These are phyloP conservation scores for Oppia nitens DNA, from an alignment of 1,140 invertebrate species.

Conservation along the genomic window DNA sequence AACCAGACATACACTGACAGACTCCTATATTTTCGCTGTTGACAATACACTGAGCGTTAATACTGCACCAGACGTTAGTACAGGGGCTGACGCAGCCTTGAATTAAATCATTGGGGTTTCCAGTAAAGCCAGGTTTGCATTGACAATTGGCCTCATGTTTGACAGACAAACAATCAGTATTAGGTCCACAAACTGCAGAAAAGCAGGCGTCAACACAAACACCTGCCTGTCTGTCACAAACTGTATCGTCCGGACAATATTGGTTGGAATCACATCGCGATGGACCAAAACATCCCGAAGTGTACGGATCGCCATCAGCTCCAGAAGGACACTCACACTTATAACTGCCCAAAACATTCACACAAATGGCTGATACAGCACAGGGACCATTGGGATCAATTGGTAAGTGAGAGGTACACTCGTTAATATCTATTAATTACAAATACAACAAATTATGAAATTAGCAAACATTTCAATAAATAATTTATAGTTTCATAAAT, in stretches of 20 bases:
- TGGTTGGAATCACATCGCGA: slow-evolving; percentile 47
- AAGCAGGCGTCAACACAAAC: slow-evolving; percentile 45
- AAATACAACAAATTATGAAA: slow-evolving; percentile 19
- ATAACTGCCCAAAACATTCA: slow-evolving; percentile 60
- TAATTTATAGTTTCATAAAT: background rate
- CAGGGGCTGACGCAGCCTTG: slow-evolving; percentile 34
- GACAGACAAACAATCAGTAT: slow-evolving; percentile 69
- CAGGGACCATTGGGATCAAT: slow-evolving; percentile 42
- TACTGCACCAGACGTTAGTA: slow-evolving; percentile 55
- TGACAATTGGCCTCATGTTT: slow-evolving; percentile 73
- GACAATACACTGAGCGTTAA: slow-evolving; percentile 70
- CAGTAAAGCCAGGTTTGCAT: slow-evolving; percentile 53
- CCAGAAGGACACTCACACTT: slow-evolving; percentile 26
- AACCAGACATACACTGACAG: slow-evolving; percentile 67
- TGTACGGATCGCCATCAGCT: slow-evolving; percentile 34
- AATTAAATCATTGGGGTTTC: slow-evolving; percentile 21
- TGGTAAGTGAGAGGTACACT: slow-evolving; percentile 37
- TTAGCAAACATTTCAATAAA: slow-evolving; percentile 1
- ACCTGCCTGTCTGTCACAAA: slow-evolving; percentile 47
- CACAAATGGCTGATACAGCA: slow-evolving; percentile 62
- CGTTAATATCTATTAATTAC: slow-evolving; percentile 66
- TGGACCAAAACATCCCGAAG: slow-evolving; percentile 42
- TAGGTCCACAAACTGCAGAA: slow-evolving; percentile 51
- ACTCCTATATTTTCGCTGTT: slow-evolving; percentile 56
- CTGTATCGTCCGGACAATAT: slow-evolving; percentile 58